Evolutionary conservation across 2,797 vertebrate species (phyloP).

Genomic region (Betta splendens): DNA sequence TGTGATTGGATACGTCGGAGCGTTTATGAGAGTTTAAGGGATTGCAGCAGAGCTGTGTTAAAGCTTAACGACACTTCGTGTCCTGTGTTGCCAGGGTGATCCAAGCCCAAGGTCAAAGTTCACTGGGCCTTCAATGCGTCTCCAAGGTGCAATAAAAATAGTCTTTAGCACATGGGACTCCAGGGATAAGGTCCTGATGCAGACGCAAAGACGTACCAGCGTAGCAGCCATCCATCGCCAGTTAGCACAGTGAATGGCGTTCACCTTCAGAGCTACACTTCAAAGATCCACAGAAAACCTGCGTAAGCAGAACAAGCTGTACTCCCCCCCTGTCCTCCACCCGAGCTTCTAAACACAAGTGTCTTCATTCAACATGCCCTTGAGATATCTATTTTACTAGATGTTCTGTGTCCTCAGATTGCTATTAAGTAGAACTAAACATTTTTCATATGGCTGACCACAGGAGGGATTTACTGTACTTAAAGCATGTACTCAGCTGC

Average conservation of each 20-base stretch:
- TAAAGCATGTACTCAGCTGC: too few relatives aligned
- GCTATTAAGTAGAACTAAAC: not conserved
- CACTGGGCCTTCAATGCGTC: conserved; percentile 68
- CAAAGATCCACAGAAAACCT: conserved; percentile 23
- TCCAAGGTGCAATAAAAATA: conserved; percentile 72
- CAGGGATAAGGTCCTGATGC: conserved; percentile 44
- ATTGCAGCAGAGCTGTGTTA: conserved; percentile 45
- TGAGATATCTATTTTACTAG: conserved; percentile 6
- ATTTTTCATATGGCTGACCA: not conserved
- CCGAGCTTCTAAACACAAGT: conserved; percentile 10
- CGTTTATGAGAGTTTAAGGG: conserved; percentile 57
- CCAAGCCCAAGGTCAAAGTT: conserved; percentile 79
- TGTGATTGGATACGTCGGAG: conserved; percentile 56
- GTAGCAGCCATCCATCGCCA: conserved; percentile 55
- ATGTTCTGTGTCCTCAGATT: not conserved
- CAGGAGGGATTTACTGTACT: too few relatives aligned
- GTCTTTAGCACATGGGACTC: conserved; percentile 58
- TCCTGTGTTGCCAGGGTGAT: conserved; percentile 66
- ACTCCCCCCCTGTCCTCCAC: not conserved
- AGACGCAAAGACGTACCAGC: conserved; percentile 27
- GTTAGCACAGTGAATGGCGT: conserved; percentile 60
- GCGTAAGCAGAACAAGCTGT: not conserved
- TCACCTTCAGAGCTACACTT: conserved; percentile 60
- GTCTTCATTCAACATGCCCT: conserved; percentile 6
- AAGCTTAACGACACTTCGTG: conserved; percentile 46